A percentile compares a stretch with the other conserved stretches of the same genome.
Evolutionary conservation across 23 tunicate genomes (phyloP).

Genomic region (Halocynthia aurantium): DNA sequence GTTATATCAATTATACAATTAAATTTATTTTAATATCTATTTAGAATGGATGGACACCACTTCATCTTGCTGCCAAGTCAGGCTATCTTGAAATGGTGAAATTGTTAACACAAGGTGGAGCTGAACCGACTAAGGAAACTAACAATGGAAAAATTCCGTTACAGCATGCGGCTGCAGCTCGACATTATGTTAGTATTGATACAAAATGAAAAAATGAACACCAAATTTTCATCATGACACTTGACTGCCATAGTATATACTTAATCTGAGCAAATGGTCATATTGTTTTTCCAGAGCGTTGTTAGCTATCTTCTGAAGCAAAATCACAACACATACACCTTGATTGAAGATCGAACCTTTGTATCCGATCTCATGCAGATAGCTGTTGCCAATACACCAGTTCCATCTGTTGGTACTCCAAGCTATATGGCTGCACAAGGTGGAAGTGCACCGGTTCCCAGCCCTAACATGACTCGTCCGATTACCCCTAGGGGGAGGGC

Average conservation of each 20-base stretch:
- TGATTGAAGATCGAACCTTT: slow-evolving; percentile 80
- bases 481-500: slow-evolving; percentile 24
- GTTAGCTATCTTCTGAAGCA: slow-evolving; percentile 64
- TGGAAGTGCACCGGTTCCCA: neutral
- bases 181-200: slow-evolving; percentile 56
- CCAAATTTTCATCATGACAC: neutral
- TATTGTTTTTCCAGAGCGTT: slow-evolving; percentile 42
- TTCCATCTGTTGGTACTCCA: neutral
- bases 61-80: slow-evolving; percentile 80
- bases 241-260: neutral
- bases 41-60: slow-evolving; percentile 68
- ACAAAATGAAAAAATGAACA: neutral
- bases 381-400: slow-evolving; percentile 54
- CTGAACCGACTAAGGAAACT: slow-evolving; percentile 39
- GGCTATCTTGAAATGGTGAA: slow-evolving; percentile 81
- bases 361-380: slow-evolving; percentile 62
- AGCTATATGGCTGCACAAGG: slow-evolving; percentile 8
- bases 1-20: too few relatives aligned
- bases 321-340: slow-evolving; percentile 64
- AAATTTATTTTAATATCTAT: neutral
- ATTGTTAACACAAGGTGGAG: slow-evolving; percentile 70
- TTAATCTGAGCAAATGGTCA: neutral
- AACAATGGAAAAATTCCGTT: slow-evolving; percentile 52
- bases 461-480: neutral
- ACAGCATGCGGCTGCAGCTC: slow-evolving; percentile 67